phyloP scores from a whole-genome alignment of 2,797 vertebrate species.

The Emydoidea blandingii region DNA sequence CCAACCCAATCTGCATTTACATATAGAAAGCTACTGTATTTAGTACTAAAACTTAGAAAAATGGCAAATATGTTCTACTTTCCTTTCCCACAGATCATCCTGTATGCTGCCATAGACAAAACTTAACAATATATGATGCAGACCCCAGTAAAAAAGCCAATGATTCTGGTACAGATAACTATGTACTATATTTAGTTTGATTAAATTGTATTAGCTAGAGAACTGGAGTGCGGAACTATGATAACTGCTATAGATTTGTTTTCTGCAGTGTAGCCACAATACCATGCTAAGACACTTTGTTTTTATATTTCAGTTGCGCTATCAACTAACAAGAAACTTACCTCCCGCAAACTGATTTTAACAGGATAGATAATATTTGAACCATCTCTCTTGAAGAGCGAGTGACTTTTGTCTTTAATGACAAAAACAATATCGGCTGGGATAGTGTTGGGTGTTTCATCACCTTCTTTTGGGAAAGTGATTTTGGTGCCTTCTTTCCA shows the following conservation, averaged over 20 bases:
- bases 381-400: conserved; percentile 95
- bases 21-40: not conserved
- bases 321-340: conserved; percentile 78
- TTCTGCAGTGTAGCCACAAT: rapidly evolving
- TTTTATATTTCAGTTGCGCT: not conserved
- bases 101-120: not conserved
- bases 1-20: not conserved
- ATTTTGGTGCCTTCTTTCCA: conserved; percentile 99
- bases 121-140: not conserved
- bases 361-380: conserved; percentile 97
- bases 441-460: conserved; percentile 93
- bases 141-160: not conserved
- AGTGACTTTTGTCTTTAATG: conserved; percentile 98
- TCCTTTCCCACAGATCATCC: not conserved
- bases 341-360: conserved; percentile 94
- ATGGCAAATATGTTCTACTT: not conserved
- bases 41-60: not conserved
- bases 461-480: conserved; percentile 97
- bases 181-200: not conserved
- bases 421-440: conserved; percentile 98
- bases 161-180: not conserved
- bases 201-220: not conserved
- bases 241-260: not conserved
- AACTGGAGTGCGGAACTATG: not conserved
- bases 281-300: rapidly evolving